Evolutionary conservation across 2,113 vertebrate genomes (phyloP).

Genomic region (Ranitomeya variabilis): DNA sequence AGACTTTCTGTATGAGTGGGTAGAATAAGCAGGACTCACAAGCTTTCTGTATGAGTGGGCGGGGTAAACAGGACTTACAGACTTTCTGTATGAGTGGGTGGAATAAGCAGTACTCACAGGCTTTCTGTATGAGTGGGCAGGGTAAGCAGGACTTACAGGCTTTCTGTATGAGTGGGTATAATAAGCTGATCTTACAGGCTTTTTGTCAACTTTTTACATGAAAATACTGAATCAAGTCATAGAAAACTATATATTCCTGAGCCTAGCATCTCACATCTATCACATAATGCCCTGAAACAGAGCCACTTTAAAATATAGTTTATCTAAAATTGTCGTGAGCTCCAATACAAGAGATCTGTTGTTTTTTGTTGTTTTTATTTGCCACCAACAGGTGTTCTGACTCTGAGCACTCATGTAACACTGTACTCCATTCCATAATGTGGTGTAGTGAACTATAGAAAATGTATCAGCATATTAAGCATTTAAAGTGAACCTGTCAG

Average conservation of each 20-base stretch:
- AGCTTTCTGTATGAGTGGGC: background rate
- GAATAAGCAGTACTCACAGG: background rate
- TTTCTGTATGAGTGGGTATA: background rate
- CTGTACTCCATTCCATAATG: background rate
- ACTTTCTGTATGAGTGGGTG: background rate
- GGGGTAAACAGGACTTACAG: background rate
- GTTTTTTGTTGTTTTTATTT: background rate
- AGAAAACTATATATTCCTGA: background rate
- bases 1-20: no score
- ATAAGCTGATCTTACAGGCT: background rate
- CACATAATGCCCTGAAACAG: background rate
- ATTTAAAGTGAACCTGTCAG: no score
- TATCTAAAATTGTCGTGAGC: background rate
- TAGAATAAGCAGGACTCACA: no score
- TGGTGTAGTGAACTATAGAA: background rate
- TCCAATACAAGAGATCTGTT: background rate
- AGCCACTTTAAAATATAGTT: background rate
- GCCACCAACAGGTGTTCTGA: background rate
- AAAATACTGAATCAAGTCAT: background rate
- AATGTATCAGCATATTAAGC: no score
- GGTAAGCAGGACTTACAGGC: background rate
- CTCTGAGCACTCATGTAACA: background rate
- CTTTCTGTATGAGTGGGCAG: background rate
- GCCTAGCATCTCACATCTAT: background rate
- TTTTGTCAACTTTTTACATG: background rate